Conservation (phyloP, 2,113 vertebrate species). For the Tragelaphus imberbis region DNA sequence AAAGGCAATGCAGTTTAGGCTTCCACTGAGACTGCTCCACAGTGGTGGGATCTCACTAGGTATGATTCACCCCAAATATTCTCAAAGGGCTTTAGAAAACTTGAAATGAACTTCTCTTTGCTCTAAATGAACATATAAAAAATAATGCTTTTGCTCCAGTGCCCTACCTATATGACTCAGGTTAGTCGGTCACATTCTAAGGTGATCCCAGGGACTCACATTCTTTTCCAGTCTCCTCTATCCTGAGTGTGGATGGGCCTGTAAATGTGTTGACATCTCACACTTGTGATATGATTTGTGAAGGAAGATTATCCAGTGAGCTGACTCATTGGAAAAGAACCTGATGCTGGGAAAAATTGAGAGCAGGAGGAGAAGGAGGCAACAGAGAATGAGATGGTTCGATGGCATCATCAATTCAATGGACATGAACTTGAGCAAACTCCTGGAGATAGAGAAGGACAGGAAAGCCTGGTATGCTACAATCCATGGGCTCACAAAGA, state of each 20-base stretch:
- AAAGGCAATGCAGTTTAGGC: neutral
- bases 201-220: neutral
- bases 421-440: neutral
- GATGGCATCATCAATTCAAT: neutral
- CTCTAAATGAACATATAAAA: neutral
- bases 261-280: neutral
- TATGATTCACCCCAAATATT: neutral
- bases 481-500: neutral
- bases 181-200: neutral
- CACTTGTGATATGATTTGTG: neutral
- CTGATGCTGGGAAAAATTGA: neutral
- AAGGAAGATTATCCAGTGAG: neutral
- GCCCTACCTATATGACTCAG: neutral
- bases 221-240: neutral
- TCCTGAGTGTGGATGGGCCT: neutral
- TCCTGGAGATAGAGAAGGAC: neutral
- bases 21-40: neutral
- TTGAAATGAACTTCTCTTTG: neutral
- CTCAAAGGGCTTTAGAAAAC: neutral
- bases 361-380: neutral
- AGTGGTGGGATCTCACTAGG: neutral
- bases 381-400: neutral
- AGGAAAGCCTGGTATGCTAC: neutral
- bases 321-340: neutral
- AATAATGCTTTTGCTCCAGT: neutral